These are phyloP conservation scores for Eptesicus fuscus DNA, from an alignment of 2,113 vertebrate genomes.

Conservation along the genomic window DNA sequence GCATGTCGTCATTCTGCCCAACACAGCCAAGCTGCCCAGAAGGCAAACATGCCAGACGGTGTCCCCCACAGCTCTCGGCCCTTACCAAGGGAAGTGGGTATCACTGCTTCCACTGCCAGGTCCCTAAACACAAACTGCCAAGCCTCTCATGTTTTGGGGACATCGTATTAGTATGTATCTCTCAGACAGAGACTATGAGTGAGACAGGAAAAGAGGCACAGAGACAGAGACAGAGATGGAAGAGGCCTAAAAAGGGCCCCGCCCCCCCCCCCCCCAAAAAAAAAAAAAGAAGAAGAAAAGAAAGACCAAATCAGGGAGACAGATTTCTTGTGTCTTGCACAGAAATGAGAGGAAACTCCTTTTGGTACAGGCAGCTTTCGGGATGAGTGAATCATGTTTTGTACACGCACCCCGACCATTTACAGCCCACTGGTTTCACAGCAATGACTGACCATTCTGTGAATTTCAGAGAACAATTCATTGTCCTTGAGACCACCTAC, in stretches of 20 bases:
- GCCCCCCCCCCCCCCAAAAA: neutral
- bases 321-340: constrained; percentile 12
- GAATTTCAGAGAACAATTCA: constrained; percentile 53
- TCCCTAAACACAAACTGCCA: neutral
- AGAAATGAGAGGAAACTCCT: constrained; percentile 45
- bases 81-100: neutral
- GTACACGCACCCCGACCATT: neutral
- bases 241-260: neutral
- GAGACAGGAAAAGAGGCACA: neutral
- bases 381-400: constrained; percentile 50
- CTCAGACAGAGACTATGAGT: neutral
- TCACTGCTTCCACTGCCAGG: neutral
- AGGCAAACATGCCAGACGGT: no score
- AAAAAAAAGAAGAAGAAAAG: neutral
- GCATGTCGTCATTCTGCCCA: neutral
- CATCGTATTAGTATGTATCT: neutral
- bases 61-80: neutral
- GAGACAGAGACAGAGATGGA: neutral
- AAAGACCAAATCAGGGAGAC: neutral
- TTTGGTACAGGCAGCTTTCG: neutral
- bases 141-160: neutral
- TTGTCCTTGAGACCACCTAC: constrained; percentile 69
- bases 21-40: neutral
- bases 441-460: constrained; percentile 67
- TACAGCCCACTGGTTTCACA: constrained; percentile 46